Evolutionary conservation across 1,140 invertebrate species (phyloP).

Genomic region (Trichonephila clavata): DNA sequence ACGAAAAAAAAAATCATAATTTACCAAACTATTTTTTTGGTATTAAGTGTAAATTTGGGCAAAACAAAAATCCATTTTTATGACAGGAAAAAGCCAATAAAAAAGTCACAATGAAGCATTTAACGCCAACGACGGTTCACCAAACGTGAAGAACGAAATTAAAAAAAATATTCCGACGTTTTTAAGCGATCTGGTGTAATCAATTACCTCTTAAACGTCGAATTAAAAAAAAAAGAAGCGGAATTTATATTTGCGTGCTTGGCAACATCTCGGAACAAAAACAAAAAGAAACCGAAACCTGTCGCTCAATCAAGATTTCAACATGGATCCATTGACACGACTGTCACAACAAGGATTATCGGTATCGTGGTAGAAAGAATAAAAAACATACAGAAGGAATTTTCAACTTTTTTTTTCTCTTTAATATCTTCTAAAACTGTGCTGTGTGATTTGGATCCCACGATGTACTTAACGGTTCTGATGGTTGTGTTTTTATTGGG

Average conservation of each 20-base stretch:
- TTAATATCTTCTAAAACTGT: neutral
- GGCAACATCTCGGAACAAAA: neutral
- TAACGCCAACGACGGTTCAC: neutral
- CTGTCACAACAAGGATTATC: conserved; percentile 66
- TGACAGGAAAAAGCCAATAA: neutral
- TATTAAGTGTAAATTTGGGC: neutral
- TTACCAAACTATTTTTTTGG: neutral
- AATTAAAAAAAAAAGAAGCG: neutral
- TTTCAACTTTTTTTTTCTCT: neutral
- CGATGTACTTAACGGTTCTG: conserved; percentile 46
- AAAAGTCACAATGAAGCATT: neutral
- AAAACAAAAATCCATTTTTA: too few relatives aligned
- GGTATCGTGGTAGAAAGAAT: neutral
- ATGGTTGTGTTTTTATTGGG: conserved; percentile 67
- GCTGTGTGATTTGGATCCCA: neutral
- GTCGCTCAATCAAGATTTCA: conserved; percentile 56
- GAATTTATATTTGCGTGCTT: neutral
- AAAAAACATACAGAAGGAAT: neutral
- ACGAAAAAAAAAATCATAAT: neutral
- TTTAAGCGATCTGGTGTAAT: neutral
- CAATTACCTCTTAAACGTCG: neutral
- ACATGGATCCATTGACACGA: conserved; percentile 7
- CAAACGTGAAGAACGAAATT: neutral
- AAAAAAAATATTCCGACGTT: neutral
- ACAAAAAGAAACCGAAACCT: conserved; percentile 27